These are phyloP conservation scores for Clostera curtula DNA, from an alignment of 2,888 invertebrate genomes.

Conservation along the genomic window DNA sequence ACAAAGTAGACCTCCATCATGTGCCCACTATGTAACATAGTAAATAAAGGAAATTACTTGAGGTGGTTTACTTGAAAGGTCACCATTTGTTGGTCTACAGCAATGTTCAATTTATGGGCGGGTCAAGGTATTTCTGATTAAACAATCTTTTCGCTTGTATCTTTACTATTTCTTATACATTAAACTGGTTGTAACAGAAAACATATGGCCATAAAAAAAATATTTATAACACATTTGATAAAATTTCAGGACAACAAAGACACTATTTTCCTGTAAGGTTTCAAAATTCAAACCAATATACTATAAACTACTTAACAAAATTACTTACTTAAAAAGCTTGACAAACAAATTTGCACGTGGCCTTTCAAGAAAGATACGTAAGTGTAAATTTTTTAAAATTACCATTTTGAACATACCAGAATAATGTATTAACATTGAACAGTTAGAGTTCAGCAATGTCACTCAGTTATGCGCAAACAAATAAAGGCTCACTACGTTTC, in stretches of 20 bases:
- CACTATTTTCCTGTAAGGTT: too few species aligned
- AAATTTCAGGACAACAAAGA: too few species aligned
- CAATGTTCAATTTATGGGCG: slow-evolving; percentile 36
- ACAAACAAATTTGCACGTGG: neutral
- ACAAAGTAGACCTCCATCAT: slow-evolving; percentile 18
- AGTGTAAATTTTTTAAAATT: neutral
- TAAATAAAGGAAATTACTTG: slow-evolving; percentile 53
- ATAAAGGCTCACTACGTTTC: slow-evolving; percentile 22
- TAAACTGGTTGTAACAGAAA: too few species aligned
- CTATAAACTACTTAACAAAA: too few species aligned
- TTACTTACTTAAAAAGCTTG: too few species aligned
- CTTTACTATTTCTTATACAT: slow-evolving; percentile 19
- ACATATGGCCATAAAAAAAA: too few species aligned
- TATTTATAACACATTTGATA: too few species aligned
- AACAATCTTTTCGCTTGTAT: too few species aligned
- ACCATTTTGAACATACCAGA: slow-evolving; percentile 6
- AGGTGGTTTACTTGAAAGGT: slow-evolving; percentile 46
- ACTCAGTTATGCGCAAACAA: slow-evolving; percentile 27
- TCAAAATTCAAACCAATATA: too few species aligned
- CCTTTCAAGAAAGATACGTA: neutral
- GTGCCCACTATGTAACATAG: slow-evolving; percentile 23
- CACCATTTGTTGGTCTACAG: slow-evolving; percentile 36
- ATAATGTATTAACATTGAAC: slow-evolving; percentile 19
- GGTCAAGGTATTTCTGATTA: slow-evolving; percentile 48
- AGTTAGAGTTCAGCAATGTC: slow-evolving; percentile 28